Evolutionary conservation across 2,797 vertebrate species (phyloP).

Genomic region (Pagetopsis macropterus): DNA sequence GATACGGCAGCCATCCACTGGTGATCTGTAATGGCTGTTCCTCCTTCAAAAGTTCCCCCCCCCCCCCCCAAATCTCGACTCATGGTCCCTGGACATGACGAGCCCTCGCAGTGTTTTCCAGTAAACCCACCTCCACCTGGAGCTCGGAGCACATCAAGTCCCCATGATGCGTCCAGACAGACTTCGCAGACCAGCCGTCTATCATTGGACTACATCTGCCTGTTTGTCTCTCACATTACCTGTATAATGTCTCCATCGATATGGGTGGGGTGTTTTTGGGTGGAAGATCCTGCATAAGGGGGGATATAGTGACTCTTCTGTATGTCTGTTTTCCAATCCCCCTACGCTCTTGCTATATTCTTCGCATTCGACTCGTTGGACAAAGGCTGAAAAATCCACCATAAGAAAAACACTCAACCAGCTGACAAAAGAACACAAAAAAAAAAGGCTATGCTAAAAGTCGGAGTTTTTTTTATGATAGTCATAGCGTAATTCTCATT

Average conservation of each 20-base stretch:
- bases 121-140: constrained; percentile 66
- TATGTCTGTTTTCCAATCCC: constrained; percentile 65
- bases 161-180: constrained; percentile 60
- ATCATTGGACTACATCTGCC: constrained; percentile 69
- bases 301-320: constrained; percentile 72
- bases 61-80: constrained; percentile 26
- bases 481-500: constrained; percentile 86
- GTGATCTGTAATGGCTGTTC: constrained; percentile 63
- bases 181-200: constrained; percentile 68
- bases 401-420: constrained; percentile 83
- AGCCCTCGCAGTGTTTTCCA: constrained; percentile 46
- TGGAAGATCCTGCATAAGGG: constrained; percentile 62
- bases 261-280: constrained; percentile 59
- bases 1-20: constrained; percentile 44
- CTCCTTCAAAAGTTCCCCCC: constrained; percentile 58
- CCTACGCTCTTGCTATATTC: constrained; percentile 84
- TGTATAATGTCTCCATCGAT: constrained; percentile 73
- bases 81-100: constrained; percentile 55
- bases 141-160: constrained; percentile 61
- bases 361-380: constrained; percentile 86
- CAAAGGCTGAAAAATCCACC: constrained; percentile 64
- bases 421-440: constrained; percentile 65
- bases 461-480: constrained; percentile 84
- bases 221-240: constrained; percentile 66
- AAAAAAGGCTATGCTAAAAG: constrained; percentile 87